phyloP scores from a whole-genome alignment of 2,113 vertebrate genomes.

The Rafetus swinhoei region DNA sequence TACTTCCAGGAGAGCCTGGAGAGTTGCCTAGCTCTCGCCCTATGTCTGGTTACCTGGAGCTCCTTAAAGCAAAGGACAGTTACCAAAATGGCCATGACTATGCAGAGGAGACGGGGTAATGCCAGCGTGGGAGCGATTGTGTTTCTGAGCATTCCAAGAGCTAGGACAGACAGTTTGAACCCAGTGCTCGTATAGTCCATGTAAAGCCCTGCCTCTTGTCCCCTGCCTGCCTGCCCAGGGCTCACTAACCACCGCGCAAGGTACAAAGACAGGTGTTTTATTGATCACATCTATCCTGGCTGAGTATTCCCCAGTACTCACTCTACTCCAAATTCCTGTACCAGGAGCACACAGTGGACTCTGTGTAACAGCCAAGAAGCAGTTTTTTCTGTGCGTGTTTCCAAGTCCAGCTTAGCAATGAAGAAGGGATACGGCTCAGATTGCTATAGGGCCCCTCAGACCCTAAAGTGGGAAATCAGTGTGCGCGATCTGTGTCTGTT shows the following conservation, averaged over 20 bases:
- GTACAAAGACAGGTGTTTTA: neutral
- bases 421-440: neutral
- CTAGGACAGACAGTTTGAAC: neutral
- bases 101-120: neutral
- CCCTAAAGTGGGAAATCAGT: neutral
- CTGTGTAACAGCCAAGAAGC: neutral
- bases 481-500: too few species aligned
- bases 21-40: neutral
- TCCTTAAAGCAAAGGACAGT: neutral
- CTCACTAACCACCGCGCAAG: neutral
- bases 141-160: too few species aligned
- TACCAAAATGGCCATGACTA: neutral
- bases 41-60: accelerated
- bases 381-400: neutral
- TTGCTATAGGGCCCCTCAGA: neutral
- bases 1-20: neutral
- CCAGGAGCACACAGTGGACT: neutral
- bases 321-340: neutral
- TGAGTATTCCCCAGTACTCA: neutral
- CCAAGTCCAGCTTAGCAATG: neutral
- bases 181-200: neutral
- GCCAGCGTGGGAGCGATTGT: neutral
- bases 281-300: neutral
- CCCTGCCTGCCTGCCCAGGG: neutral
- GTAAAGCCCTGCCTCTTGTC: neutral